Evolutionary conservation across 1,140 invertebrate species (phyloP), one percentile per base, ranked within the genome.

Genomic region (Drosophila sp.): DNA sequence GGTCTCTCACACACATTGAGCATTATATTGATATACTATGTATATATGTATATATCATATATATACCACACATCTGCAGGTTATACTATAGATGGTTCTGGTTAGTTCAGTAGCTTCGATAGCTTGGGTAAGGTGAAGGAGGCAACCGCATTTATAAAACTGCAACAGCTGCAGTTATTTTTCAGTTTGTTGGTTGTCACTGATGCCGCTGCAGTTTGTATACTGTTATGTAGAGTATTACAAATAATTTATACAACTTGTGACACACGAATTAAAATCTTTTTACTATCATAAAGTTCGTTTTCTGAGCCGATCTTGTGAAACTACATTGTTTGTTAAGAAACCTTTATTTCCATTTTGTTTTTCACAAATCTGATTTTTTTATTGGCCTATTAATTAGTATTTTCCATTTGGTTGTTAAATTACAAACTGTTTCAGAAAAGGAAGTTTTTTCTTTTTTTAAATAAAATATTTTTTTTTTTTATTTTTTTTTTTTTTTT

Each of bases 81-180:
- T 7, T 57, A 29, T 41, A 11, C 53, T 36, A 57, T 62, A 43
- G 50, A 48, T 36, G 2, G 21, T 9, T 50, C 9, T 21, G 34
- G 46, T 43, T 29, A 51, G 34, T 27, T 74, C 21, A 21, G 21
- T 21, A 21, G 21, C 21, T 21, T 50, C 54, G 46, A 27, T 36
- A 57, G 73, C 27, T 13, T 61, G 34, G 46, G 18, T n/a, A 43
- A 21, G 36, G 7, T 51, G 40, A 36, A 32, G 61, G 41, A 32
- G 61, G 56, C 45, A 75, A 79, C 71, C 82, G 41, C 78, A 87
- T 87, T 84, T 87, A 78, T 86, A 79, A 87, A 87, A 87, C 83
- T 87, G 82, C 82, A 87, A 89, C 82, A 87, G 82, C 82, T 87
- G 82, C 82, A 87, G 71, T 87, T 87, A 82, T 87, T 82, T 87